Conservation (phyloP, 2,797 vertebrate species). For the Malacoctenus gilli region DNA sequence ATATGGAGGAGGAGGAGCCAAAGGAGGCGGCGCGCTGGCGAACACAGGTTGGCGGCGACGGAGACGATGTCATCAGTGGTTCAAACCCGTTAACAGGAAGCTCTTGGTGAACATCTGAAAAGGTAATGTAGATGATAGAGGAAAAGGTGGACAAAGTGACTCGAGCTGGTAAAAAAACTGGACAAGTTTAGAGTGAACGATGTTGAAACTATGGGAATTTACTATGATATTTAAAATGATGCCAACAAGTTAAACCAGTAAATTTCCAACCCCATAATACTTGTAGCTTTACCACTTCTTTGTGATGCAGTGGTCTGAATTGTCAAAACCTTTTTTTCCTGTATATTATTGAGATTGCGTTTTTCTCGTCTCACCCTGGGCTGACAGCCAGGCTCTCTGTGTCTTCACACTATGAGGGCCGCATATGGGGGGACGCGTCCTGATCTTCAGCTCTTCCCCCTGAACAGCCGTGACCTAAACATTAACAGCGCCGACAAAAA, state of each 20-base stretch:
- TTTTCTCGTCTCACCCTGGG: constrained; percentile 77
- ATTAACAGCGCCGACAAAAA: constrained; percentile 8
- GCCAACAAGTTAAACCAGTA: no score
- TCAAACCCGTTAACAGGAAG: constrained; percentile 47
- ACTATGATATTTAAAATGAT: no score
- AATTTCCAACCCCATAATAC: no score
- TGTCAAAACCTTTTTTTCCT: not conserved
- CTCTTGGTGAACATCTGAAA: constrained; percentile 73
- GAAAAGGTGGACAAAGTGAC: no score
- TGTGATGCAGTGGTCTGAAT: no score
- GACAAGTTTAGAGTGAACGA: no score
- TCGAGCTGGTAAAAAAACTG: no score
- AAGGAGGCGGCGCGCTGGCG: constrained; percentile 81
- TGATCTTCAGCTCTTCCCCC: constrained; percentile 70
- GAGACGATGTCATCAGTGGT: constrained; percentile 69
- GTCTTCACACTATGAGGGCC: constrained; percentile 75
- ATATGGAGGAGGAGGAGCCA: constrained; percentile 77
- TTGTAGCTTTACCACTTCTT: no score
- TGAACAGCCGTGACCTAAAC: constrained; percentile 65
- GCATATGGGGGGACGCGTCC: constrained; percentile 78
- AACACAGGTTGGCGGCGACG: constrained; percentile 47
- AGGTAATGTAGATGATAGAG: no score
- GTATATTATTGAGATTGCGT: constrained; percentile 1
- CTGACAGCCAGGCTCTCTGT: constrained; percentile 76
- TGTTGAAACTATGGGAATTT: no score